Evolutionary conservation across 2,113 vertebrate species (phyloP).

Genomic region (Polypterus bichir): DNA sequence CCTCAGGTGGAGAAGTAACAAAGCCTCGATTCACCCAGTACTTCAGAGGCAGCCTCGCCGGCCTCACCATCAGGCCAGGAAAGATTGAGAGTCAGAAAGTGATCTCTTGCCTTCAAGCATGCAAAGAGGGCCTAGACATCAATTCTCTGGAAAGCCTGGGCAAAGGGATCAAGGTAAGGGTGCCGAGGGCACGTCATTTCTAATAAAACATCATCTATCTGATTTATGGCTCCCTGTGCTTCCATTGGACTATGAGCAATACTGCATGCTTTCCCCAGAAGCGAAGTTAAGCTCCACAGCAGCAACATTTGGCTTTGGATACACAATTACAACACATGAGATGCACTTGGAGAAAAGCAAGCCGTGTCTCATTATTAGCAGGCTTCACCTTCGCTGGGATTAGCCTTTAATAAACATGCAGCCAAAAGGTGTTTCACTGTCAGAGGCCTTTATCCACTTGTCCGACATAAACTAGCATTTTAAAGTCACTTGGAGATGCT

Average conservation of each 20-base stretch:
- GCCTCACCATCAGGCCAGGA: conserved; percentile 84
- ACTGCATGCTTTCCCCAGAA: neutral
- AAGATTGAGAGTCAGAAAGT: conserved; percentile 93
- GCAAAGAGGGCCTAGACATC: conserved; percentile 94
- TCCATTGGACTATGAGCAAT: neutral
- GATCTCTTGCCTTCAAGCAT: conserved; percentile 92
- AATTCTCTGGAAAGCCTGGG: conserved; percentile 84
- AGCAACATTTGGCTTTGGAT: no score
- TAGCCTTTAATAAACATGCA: no score
- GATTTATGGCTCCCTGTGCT: neutral
- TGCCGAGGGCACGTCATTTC: conserved; percentile 19
- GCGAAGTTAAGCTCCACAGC: neutral
- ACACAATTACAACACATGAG: no score
- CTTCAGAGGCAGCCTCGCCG: conserved; percentile 86
- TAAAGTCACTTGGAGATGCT: no score
- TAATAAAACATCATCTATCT: conserved; percentile 18
- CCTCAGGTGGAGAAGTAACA: conserved; percentile 79
- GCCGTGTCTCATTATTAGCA: no score
- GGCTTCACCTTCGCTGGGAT: no score
- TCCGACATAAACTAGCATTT: no score
- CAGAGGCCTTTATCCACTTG: no score
- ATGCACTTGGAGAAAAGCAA: no score
- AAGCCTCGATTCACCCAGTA: conserved; percentile 89
- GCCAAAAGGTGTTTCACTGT: no score
- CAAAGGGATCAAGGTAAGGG: conserved; percentile 80